Evolutionary conservation across 2,888 invertebrate species (phyloP).

Genomic region (Ormyrus pomaceus): DNA sequence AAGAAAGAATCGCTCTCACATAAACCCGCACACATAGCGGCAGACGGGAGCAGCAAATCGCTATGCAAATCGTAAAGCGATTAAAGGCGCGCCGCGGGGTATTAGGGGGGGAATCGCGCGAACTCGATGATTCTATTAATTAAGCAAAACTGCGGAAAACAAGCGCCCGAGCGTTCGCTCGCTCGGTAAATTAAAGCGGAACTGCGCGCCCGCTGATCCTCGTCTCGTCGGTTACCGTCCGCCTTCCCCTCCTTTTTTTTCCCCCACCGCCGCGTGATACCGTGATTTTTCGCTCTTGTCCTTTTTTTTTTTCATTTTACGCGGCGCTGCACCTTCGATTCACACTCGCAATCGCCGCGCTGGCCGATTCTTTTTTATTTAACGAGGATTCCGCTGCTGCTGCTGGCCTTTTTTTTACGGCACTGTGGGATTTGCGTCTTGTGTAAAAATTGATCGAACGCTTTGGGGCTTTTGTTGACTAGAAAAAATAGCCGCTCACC

Average conservation of each 20-base stretch:
- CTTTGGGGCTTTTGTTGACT: no score
- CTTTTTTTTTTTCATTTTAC: background rate
- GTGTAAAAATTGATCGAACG: no score
- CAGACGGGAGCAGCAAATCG: slow-evolving; percentile 15
- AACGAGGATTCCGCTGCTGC: background rate
- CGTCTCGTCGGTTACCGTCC: no score
- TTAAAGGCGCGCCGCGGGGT: slow-evolving; percentile 55
- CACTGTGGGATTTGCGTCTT: background rate
- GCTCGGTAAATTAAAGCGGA: slow-evolving; percentile 32
- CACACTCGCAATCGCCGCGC: background rate
- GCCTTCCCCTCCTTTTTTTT: background rate
- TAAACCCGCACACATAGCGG: background rate
- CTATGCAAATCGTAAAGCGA: slow-evolving; percentile 59
- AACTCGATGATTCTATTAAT: slow-evolving; percentile 61
- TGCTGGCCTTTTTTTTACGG: background rate
- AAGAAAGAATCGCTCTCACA: no score
- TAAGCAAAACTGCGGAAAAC: slow-evolving; percentile 55
- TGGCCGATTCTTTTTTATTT: background rate
- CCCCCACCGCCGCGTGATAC: background rate
- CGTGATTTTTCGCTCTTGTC: background rate
- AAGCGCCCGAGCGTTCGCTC: background rate
- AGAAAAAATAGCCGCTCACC: no score
- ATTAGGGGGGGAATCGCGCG: background rate
- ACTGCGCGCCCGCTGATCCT: background rate
- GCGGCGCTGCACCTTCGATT: no score